A percentile compares a stretch with the other conserved stretches of the same genome.
Conservation (phyloP, 2,113 vertebrate species). For the Tamias sibiricus region DNA sequence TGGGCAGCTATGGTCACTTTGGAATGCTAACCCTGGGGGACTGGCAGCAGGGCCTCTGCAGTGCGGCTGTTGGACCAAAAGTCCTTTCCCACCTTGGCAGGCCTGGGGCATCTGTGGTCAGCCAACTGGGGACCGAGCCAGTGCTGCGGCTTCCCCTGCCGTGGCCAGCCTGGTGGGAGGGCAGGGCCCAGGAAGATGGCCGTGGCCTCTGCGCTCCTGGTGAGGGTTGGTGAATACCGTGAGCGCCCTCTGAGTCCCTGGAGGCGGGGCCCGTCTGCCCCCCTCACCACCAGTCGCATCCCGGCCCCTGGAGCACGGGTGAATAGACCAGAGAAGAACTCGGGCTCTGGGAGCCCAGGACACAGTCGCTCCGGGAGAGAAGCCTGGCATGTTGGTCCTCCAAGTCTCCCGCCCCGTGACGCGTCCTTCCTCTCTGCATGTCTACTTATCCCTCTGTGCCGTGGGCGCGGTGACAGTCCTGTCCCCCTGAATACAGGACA, state of each 20-base stretch:
- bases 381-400: not conserved
- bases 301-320: fast-evolving
- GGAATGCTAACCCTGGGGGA: not conserved
- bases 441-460: not conserved
- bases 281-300: fast-evolving
- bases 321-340: not conserved
- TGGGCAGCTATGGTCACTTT: not conserved
- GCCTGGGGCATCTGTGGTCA: not conserved
- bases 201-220: not conserved
- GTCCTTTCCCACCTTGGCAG: not conserved
- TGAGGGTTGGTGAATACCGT: not conserved
- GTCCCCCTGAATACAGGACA: no score
- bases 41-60: not conserved
- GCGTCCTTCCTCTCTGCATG: fast-evolving
- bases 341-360: not conserved
- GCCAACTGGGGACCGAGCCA: no score
- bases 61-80: not conserved
- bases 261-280: not conserved
- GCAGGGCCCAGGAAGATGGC: fast-evolving
- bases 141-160: fast-evolving
- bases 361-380: not conserved
- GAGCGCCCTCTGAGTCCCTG: no score
- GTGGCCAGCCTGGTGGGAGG: not conserved
- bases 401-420: not conserved
- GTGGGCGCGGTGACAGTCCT: not conserved